These are phyloP conservation scores for Drosophila mettleri DNA, from an alignment of 2,888 invertebrate genomes.

Conservation along the genomic window DNA sequence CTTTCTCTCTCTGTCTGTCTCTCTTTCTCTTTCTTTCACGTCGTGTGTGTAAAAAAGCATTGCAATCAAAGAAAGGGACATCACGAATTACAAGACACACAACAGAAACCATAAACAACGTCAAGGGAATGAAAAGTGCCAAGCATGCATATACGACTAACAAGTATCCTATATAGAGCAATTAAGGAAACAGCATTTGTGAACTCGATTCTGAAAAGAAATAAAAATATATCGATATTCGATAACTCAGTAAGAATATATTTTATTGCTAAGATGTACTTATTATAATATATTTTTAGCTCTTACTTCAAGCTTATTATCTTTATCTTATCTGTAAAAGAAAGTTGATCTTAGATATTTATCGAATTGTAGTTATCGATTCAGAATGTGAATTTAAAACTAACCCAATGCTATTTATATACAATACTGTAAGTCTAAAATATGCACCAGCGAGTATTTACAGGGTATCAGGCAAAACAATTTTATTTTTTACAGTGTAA, in stretches of 20 bases:
- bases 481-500: constrained; percentile 9
- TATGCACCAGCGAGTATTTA: not conserved
- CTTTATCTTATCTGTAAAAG: not conserved
- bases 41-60: constrained; percentile 46
- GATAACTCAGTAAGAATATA: no score
- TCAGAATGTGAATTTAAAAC: no score
- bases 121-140: constrained; percentile 22
- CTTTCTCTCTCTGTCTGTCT: not conserved
- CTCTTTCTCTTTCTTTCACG: not conserved
- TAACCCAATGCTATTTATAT: not conserved
- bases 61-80: constrained; percentile 59
- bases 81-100: constrained; percentile 44
- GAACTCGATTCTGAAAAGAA: not conserved
- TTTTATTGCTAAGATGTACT: no score
- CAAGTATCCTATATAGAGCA: not conserved
- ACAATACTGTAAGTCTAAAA: not conserved
- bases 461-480: constrained; percentile 7
- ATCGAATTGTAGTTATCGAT: not conserved
- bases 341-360: not conserved
- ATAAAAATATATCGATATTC: not conserved
- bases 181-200: not conserved
- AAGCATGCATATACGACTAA: not conserved
- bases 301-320: no score
- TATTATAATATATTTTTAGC: no score
- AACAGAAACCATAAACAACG: constrained; percentile 57